Base-by-base conservation (phyloP, 92 coral and sea anemone genomes). In the Parazoanthus atlanticus region DNA sequence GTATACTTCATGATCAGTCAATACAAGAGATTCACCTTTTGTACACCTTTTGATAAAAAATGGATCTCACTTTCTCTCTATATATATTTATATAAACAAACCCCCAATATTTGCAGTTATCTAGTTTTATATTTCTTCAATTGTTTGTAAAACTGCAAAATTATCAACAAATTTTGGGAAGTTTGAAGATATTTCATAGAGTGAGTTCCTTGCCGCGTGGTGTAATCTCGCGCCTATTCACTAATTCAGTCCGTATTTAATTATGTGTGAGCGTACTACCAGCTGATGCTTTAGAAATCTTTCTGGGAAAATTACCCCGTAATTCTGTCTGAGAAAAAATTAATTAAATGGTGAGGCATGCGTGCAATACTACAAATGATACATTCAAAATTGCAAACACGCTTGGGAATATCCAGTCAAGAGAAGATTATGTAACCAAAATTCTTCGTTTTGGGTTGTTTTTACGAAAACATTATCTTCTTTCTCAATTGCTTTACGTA, bases 361-460 rank as follows among this genome's bases (percentile, higher is more conserved):
- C 52, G 49, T 38, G 26, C 80, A 75, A 75, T 75, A 40, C 80
- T 23, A 38, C 46, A 75, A 76, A 76, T 21, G 80, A 34, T 23
- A 76, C 29, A 76, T 76, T 30, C 38, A 34, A 76, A 71, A 71
- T 71, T 29, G 21, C 34, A n/a, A 34, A 25, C 80, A 76, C 52
- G 46, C 52, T 76, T 76, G 46, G 11, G 26, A 76, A 40, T 76
- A 33, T 34, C 29, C 1, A 21, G 29, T 10, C 49, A 34, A 38
- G 12, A 25, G 29, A 16, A 19, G 30, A 34, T 36, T 34, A 34
- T 40, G 16, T 8, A 38, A 1, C 9, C 6, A 71, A 28, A 28
- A 71, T 25, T 9, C 10, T 61, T 23, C 28, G 3, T 30, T 69
- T 72, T 31, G 40, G 40, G 16, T 32, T 29, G 21, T 21, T 72